A percentile compares a stretch with the other conserved stretches of the same genome.
phyloP scores from a whole-genome alignment of 1,140 invertebrate genomes.

The Ostrea denselamellosa region DNA sequence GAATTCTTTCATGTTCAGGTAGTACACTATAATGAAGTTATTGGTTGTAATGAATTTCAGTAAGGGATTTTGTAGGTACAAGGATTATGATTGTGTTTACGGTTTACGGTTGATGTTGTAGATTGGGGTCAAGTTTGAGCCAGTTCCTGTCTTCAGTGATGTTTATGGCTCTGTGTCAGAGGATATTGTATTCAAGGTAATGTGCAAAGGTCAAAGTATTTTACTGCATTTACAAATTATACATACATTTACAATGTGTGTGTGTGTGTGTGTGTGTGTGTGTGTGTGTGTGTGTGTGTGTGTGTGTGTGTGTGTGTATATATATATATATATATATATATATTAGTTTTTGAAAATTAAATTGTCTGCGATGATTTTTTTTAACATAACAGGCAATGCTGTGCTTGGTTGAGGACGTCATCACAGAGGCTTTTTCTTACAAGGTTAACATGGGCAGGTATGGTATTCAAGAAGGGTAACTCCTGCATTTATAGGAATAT shows the following conservation, averaged over 20 bases:
- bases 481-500: not conserved
- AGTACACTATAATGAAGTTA: too few species aligned
- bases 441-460: conserved; percentile 64
- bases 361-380: not conserved
- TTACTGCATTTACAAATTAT: not conserved
- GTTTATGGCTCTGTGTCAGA: conserved; percentile 54
- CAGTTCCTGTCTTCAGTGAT: conserved; percentile 49
- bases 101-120: conserved; percentile 35
- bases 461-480: not conserved
- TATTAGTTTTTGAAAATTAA: not conserved
- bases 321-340: not conserved
- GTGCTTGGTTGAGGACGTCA: conserved; percentile 59
- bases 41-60: too few species aligned
- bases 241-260: too few species aligned
- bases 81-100: too few species aligned
- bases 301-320: not conserved
- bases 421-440: conserved; percentile 58
- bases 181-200: conserved; percentile 59
- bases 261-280: too few species aligned
- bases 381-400: conserved; percentile 56
- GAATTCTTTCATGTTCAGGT: too few species aligned
- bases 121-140: conserved; percentile 60
- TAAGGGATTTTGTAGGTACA: too few species aligned
- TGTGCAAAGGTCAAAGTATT: not conserved
- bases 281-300: too few species aligned